Evolutionary conservation across 2,113 vertebrate genomes (phyloP), one percentile per base, ranked within the genome.

Genomic region (Vicugna pacos): DNA sequence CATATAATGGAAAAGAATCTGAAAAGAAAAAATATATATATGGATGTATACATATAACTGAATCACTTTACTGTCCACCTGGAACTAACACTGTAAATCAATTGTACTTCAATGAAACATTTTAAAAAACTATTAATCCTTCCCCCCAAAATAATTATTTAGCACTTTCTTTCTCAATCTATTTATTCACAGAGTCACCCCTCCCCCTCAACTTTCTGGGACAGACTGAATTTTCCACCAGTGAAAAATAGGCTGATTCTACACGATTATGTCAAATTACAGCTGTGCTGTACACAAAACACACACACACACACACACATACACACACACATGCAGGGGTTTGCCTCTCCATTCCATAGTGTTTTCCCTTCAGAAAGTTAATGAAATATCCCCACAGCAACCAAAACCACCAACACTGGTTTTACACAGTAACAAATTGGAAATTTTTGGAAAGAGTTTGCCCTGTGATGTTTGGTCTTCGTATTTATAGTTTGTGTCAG

Each of bases 371-470:
- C 12, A 84, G 38, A 46, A 89, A 70, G 56, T 84, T 82, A 70
- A 70, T 32, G n/a, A 84, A 90, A 75, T 77, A 42, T 26, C 64
- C 35, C 48, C 54, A 35, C 3, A 4, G 93, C 60, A 96, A 67
- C 76, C 35, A 79, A 93, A 88, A 52, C 42, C 64, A 94, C 50
- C 22, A 52, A 48, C 35, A 8, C 69, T 16, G 56, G 42, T 90
- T 95, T 89, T 76, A 80, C 73, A 19, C 13, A 52, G 86, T n/a
- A 76, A 93, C 77, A 83, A 64, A 84, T 30, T 83, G 48, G 75
- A 84, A 93, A 91, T 77, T 97, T 87, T 73, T 92, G 80, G 79
- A 32, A 95, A 89, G 50, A 42, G 60, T 83, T 90, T 69, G 20
- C 8, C 38, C 46, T 64, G 30, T 84, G 42, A 88, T 38, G 60